These are phyloP conservation scores for Galleria mellonella DNA, from an alignment of 1,140 invertebrate species.

Conservation along the genomic window DNA sequence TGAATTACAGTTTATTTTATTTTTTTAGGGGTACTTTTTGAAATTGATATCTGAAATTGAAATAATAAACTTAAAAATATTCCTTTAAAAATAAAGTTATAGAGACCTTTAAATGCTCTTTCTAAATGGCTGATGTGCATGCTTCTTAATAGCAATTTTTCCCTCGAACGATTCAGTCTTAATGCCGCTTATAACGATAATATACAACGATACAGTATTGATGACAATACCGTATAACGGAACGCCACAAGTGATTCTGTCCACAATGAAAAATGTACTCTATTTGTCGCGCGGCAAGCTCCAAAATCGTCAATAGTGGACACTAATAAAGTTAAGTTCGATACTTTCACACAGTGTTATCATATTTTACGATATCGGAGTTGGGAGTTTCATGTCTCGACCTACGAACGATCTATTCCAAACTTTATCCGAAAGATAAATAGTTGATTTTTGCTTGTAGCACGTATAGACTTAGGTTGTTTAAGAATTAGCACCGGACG, in stretches of 20 bases:
- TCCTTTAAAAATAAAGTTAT: too few species aligned
- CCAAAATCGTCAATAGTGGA: slow-evolving; percentile 1
- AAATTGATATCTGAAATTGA: too few species aligned
- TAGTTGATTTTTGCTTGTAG: slow-evolving; percentile 3
- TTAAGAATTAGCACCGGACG: neutral
- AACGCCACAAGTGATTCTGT: slow-evolving; percentile 15
- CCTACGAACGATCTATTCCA: neutral
- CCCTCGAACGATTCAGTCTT: slow-evolving; percentile 52
- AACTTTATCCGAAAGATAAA: neutral
- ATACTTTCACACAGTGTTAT: slow-evolving; percentile 53
- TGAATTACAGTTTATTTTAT: too few species aligned
- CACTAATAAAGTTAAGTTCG: slow-evolving; percentile 53
- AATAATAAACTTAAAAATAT: too few species aligned
- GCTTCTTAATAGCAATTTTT: slow-evolving; percentile 47
- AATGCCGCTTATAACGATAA: slow-evolving; percentile 60
- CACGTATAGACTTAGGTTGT: neutral
- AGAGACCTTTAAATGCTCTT: too few species aligned
- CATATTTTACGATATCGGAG: slow-evolving; percentile 30
- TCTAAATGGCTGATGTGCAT: slow-evolving; percentile 3
- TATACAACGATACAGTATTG: slow-evolving; percentile 52
- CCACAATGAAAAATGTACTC: slow-evolving; percentile 10
- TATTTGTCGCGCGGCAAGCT: slow-evolving; percentile 5
- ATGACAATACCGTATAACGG: slow-evolving; percentile 21
- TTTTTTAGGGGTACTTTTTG: too few species aligned
- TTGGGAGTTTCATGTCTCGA: neutral